Percentiles rank a stretch among this genome's conserved stretches.
phyloP scores from a whole-genome alignment of 2,888 invertebrate genomes.

The Blastobasis adustella region DNA sequence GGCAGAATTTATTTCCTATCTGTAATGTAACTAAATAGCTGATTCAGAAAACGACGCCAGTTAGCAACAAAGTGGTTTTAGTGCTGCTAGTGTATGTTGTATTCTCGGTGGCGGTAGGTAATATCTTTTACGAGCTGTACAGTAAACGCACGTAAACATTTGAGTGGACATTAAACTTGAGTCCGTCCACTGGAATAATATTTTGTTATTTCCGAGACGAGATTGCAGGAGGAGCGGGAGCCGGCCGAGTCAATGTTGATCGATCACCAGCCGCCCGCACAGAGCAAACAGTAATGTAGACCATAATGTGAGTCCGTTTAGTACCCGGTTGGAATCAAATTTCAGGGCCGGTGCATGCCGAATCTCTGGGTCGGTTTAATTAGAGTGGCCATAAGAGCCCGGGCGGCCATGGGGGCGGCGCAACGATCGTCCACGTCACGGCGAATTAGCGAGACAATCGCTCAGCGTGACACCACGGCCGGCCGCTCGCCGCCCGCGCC shows the following conservation, averaged over 20 bases:
- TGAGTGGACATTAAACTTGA: constrained; percentile 4
- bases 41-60: too few relatives aligned
- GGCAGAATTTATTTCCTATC: too few relatives aligned
- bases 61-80: too few relatives aligned
- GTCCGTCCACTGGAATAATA: neutral
- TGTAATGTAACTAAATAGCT: too few relatives aligned
- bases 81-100: too few relatives aligned
- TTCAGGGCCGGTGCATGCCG: neutral
- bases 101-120: too few relatives aligned
- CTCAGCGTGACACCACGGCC: constrained; percentile 46
- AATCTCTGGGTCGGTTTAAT: neutral
- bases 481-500: constrained; percentile 34
- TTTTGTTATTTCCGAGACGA: neutral
- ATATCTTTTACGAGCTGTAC: neutral
- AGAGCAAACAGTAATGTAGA: neutral
- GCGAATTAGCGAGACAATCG: constrained; percentile 61
- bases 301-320: neutral
- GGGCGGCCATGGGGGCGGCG: constrained; percentile 13
- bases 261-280: neutral
- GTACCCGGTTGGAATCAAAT: neutral
- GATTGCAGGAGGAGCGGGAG: neutral
- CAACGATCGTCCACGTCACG: constrained; percentile 37
- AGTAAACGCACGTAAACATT: constrained; percentile 5
- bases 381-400: constrained; percentile 1
- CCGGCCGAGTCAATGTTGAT: neutral